These are phyloP conservation scores for Buceros bicornis DNA, from an alignment of 2,797 vertebrate genomes.

Conservation along the genomic window DNA sequence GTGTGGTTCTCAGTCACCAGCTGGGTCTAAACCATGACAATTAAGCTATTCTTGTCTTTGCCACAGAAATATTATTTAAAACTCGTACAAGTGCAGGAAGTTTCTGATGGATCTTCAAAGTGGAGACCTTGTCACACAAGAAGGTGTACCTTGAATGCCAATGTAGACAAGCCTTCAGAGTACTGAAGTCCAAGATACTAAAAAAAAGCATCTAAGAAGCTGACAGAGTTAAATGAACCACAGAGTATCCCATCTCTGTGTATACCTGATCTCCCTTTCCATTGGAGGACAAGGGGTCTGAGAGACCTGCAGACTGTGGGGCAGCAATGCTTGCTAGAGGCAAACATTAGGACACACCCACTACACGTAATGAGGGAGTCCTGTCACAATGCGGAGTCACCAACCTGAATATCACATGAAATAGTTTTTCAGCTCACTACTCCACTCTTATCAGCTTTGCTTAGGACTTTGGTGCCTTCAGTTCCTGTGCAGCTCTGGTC, in stretches of 20 bases:
- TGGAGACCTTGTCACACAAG: neutral
- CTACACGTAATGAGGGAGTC: neutral
- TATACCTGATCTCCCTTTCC: neutral
- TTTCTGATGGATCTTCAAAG: neutral
- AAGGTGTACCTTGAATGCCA: neutral
- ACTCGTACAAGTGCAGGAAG: neutral
- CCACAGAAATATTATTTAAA: neutral
- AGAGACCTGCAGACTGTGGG: neutral
- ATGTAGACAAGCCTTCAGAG: neutral
- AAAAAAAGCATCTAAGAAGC: neutral
- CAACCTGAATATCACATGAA: neutral
- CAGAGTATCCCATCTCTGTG: neutral
- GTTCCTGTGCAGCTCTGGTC: neutral
- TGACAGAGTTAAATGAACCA: neutral
- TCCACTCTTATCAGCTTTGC: neutral
- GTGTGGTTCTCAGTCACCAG: too few relatives aligned
- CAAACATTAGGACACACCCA: neutral
- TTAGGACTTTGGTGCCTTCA: neutral
- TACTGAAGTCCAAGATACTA: neutral
- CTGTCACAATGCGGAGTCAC: neutral
- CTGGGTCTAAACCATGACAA: too few relatives aligned
- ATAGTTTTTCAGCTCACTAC: neutral
- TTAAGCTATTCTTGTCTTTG: neutral
- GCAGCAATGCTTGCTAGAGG: neutral
- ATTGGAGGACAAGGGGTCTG: accelerated